Evolutionary conservation across 2,888 invertebrate genomes (phyloP), one percentile per base, ranked within the genome.

Genomic region (Lissonota sp.): DNA sequence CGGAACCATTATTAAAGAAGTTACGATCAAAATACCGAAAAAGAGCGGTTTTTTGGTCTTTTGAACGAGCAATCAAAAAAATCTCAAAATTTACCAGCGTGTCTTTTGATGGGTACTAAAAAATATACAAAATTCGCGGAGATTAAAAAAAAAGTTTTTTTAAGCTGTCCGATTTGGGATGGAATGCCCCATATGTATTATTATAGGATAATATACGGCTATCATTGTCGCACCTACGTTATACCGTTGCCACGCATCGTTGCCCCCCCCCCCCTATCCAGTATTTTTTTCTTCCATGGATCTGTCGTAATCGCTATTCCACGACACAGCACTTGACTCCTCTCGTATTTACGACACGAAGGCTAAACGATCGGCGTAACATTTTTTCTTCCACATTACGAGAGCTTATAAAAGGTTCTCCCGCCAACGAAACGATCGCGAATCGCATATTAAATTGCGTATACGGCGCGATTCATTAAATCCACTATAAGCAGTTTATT

Each of bases 291-390:
- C 0, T 12, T 55, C 14, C 69, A 42, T 46, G 51, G 53, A 77
- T 78, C 63, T 81, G 77, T 81, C 77, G 73, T 72, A 77, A 80
- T 64, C 64, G 62, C 57, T 49, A 46, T 63, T 64, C 57, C 72
- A 44, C 55, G 55, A 64, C 44, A 55, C 49, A 67, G 67, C 60
- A 69, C 70, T 74, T 58, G 66, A 66, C 60, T 79, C 74, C 64
- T 42, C 51, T 70, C 14, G 53, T 78, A 7, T 81, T 70, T 49
- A 42, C 44, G 64, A 81, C 77, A 71, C 81, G 73, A 60, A 81
- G 70, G 70, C 70, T 64, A 73, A 73, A 69, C 57, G 67, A 69
- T 80, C 63, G 74, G 46, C 46, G 53, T 51, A 42, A 53, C 16
- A 16, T 53, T 26, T 49, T 44, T 79, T 57, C 58, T 58, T 39